Conservation (phyloP, 1,140 invertebrate genomes). For the Pseudachorutes palmiensis region DNA sequence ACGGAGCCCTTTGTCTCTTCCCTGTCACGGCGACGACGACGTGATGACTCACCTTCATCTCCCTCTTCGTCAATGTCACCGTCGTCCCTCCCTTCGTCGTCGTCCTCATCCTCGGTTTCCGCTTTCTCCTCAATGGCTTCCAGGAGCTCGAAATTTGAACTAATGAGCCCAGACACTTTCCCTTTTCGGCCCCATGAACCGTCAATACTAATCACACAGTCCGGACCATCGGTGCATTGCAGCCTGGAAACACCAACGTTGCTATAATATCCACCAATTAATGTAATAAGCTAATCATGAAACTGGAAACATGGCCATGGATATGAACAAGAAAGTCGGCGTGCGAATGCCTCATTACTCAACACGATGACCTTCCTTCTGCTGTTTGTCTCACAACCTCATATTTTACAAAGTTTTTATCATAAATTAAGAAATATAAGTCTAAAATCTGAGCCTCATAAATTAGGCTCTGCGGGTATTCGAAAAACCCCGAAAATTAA, state of each 20-base stretch:
- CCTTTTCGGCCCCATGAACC: conserved; percentile 23
- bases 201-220: conserved; percentile 27
- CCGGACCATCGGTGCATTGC: conserved; percentile 2
- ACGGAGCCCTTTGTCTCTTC: conserved; percentile 12
- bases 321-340: too few relatives aligned
- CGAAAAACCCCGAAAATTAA: not conserved
- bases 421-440: too few relatives aligned
- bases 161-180: conserved; percentile 20
- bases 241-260: conserved; percentile 16
- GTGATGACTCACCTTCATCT: conserved; percentile 13
- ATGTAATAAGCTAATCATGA: too few relatives aligned
- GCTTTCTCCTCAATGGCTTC: not conserved
- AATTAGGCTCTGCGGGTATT: too few relatives aligned
- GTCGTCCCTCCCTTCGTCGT: not conserved
- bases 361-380: not conserved
- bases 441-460: not conserved
- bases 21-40: conserved; percentile 12
- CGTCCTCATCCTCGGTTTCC: not conserved
- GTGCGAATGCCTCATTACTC: too few relatives aligned
- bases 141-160: conserved; percentile 10
- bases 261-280: not conserved
- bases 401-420: not conserved
- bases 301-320: too few relatives aligned
- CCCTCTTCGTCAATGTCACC: conserved; percentile 17
- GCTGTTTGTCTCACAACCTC: not conserved